A percentile compares a stretch with the other conserved stretches of the same genome.
These are phyloP conservation scores for Drymodes brunneopygia DNA, from an alignment of 2,113 vertebrate species.

Conservation along the genomic window DNA sequence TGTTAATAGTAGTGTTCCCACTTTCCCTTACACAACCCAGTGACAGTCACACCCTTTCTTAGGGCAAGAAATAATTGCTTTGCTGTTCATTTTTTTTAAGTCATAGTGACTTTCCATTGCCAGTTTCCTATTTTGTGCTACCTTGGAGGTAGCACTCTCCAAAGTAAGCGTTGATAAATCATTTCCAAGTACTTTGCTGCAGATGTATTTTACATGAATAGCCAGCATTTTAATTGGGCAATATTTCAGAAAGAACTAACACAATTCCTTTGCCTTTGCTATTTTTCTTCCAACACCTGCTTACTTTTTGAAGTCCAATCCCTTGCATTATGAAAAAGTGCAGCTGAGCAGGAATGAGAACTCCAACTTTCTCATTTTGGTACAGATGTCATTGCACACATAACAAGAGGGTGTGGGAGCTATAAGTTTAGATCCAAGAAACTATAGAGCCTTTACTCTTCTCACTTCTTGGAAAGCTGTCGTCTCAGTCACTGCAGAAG, in stretches of 20 bases:
- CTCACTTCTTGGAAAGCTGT: not conserved
- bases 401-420: not conserved
- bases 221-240: constrained; percentile 9
- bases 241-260: not conserved
- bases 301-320: not conserved
- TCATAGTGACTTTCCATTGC: constrained; percentile 20
- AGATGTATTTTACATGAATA: not conserved
- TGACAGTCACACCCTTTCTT: constrained; percentile 25
- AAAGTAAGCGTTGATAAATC: not conserved
- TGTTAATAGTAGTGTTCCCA: constrained; percentile 15
- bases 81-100: not conserved
- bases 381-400: not conserved
- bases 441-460: not conserved
- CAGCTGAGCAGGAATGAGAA: not conserved
- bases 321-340: not conserved
- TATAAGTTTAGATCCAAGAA: not conserved
- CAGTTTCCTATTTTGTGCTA: not conserved
- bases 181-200: not conserved
- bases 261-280: not conserved
- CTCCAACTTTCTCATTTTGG: not conserved
- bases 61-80: constrained; percentile 3
- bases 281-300: not conserved
- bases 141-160: not conserved
- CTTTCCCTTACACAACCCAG: constrained; percentile 20
- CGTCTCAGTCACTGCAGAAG: not conserved